phyloP scores from a whole-genome alignment of 2,113 vertebrate species.

The Heterotis niloticus region DNA sequence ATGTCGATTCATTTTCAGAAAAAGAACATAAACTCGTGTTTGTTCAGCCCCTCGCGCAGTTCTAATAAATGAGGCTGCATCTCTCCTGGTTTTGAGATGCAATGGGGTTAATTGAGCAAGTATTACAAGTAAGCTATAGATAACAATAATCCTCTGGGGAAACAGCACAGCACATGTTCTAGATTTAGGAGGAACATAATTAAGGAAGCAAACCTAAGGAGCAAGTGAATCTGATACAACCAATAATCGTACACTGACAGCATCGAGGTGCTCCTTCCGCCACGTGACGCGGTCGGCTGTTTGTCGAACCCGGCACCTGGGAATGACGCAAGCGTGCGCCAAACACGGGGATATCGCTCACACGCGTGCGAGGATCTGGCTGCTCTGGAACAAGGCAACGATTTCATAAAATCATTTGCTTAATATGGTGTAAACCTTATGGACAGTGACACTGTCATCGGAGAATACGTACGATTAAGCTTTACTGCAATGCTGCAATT shows the following conservation, averaged over 20 bases:
- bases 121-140: not conserved
- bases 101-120: not conserved
- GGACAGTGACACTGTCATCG: not conserved
- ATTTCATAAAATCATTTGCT: not conserved
- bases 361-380: not conserved
- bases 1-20: too few relatives aligned
- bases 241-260: not conserved
- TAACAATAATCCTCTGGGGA: not conserved
- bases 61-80: not conserved
- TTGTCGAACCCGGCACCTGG: not conserved
- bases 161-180: not conserved
- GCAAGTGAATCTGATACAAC: not conserved
- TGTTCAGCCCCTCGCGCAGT: too few relatives aligned
- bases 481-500: constrained; percentile 5
- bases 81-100: not conserved
- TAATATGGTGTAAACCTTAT: not conserved
- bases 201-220: not conserved
- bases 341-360: not conserved
- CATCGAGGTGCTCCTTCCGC: not conserved
- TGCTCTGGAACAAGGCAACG: not conserved
- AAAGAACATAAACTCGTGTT: too few relatives aligned
- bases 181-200: not conserved
- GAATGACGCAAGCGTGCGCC: not conserved
- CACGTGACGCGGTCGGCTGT: not conserved
- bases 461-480: not conserved